Percentiles rank a stretch among this genome's conserved stretches.
Conservation (phyloP, 1,140 invertebrate genomes). For the Ips nitidus region DNA sequence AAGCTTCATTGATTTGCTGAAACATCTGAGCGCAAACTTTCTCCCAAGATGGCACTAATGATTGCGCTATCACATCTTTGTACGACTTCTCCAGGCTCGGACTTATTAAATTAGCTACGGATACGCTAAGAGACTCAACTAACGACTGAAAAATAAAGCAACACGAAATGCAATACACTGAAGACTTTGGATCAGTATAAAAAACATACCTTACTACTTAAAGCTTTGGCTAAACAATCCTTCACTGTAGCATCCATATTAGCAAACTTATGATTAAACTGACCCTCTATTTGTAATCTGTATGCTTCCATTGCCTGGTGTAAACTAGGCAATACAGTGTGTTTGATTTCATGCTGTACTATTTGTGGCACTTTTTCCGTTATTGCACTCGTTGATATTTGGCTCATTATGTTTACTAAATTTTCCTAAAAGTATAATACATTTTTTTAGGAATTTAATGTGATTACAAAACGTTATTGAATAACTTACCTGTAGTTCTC, state of each 20-base stretch:
- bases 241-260: constrained; percentile 72
- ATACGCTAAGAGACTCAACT: constrained; percentile 69
- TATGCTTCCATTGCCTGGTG: constrained; percentile 65
- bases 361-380: constrained; percentile 54
- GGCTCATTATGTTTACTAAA: constrained; percentile 14
- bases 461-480: background rate
- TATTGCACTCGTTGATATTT: constrained; percentile 52
- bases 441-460: background rate
- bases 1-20: constrained; percentile 82
- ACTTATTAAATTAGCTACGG: constrained; percentile 66
- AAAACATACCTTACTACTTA: constrained; percentile 67
- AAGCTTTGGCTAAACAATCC: constrained; percentile 76
- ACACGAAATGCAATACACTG: background rate
- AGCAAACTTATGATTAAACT: constrained; percentile 69
- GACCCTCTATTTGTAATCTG: constrained; percentile 66
- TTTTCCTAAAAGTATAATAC: constrained; percentile 24
- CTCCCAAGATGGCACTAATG: constrained; percentile 81
- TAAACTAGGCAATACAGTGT: constrained; percentile 57
- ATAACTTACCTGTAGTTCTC: constrained; percentile 53
- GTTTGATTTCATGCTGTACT: constrained; percentile 54
- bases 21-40: constrained; percentile 83
- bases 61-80: constrained; percentile 71
- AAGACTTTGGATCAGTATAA: background rate
- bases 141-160: constrained; percentile 60
- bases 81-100: constrained; percentile 69